Base-by-base conservation (phyloP, 1,140 invertebrate species). In the Brachionus rotundiformis region DNA sequence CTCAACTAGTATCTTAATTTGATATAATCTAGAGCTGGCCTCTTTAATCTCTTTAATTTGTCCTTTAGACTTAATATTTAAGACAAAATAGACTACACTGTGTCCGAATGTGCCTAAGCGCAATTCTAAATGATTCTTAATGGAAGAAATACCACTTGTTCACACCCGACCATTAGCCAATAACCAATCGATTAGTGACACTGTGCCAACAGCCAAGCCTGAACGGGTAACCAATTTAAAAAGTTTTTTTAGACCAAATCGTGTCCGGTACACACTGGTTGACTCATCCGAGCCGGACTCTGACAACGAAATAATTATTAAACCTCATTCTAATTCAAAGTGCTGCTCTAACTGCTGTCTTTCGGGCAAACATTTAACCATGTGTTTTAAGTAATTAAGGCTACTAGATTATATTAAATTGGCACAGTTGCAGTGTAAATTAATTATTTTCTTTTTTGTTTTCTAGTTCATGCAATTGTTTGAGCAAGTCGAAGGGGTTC, bases 401-500 rank as follows among this genome's bases (percentile, higher is more conserved):
- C n/a, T 54, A 19, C 47, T 54, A 54, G 47, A 54, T 54, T 54
- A 54, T 54, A 54, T 54, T 54, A 54, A 54, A 54, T 54, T 8
- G 19, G 1, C 16, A 4, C 10, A 19, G 19, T 19, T 6, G 19
- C 7, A 39, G 1, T 39, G 13, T 10, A 16, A 31, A 13, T 19
- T 19, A 7, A 19, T 19, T 59, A 5, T n/a, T 10, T 79, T 79
- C 4, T 31, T 61, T 79, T 79, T 39, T 59, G 5, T 54, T 79
- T 79, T 59, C 4, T 59, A 79, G 76, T 59, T 54, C 76, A 23
- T 79, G 47, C 25, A 63, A 41, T 25, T 79, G 76, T 39, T 79
- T 36, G n/a, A 25, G 4, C 29, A 54, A 63, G 33, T 54, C 47
- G 13, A 54, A 63, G 25, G 76, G 59, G 7, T 59, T 59, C 27